phyloP scores from a whole-genome alignment of 1,140 invertebrate species.

The Drosophila varians region DNA sequence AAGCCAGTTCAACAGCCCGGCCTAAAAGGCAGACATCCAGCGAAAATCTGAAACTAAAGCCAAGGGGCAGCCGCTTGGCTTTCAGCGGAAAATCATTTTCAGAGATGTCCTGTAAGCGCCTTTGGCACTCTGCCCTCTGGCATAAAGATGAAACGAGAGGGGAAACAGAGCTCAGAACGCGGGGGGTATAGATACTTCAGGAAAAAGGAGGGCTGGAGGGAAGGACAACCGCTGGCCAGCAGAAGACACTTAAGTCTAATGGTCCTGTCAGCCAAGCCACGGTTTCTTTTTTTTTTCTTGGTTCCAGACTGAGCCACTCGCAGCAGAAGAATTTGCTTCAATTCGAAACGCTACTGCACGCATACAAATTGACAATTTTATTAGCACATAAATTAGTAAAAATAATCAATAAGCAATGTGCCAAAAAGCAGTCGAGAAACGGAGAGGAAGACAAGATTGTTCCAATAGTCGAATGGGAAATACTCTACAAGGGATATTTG shows the following conservation, averaged over 20 bases:
- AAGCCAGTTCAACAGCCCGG: conserved; percentile 45
- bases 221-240: conserved; percentile 17
- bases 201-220: neutral
- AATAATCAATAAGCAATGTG: conserved; percentile 79
- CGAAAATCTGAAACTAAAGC: conserved; percentile 38
- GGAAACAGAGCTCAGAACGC: neutral
- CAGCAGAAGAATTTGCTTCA: conserved; percentile 25
- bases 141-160: neutral
- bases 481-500: neutral
- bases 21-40: conserved; percentile 18
- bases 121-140: conserved; percentile 67
- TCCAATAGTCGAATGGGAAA: neutral
- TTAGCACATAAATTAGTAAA: conserved; percentile 79
- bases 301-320: conserved; percentile 19
- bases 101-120: conserved; percentile 71
- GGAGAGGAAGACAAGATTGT: neutral
- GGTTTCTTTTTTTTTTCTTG: neutral
- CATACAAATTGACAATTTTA: conserved; percentile 80
- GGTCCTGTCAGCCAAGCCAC: conserved; percentile 57
- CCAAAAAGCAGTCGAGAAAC: conserved; percentile 58
- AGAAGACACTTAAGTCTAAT: conserved; percentile 74
- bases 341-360: conserved; percentile 52
- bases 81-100: conserved; percentile 65
- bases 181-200: neutral
- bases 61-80: conserved; percentile 5